Evolutionary conservation across 2,888 invertebrate species (phyloP).

Genomic region (Oegoconia quadripuncta): DNA sequence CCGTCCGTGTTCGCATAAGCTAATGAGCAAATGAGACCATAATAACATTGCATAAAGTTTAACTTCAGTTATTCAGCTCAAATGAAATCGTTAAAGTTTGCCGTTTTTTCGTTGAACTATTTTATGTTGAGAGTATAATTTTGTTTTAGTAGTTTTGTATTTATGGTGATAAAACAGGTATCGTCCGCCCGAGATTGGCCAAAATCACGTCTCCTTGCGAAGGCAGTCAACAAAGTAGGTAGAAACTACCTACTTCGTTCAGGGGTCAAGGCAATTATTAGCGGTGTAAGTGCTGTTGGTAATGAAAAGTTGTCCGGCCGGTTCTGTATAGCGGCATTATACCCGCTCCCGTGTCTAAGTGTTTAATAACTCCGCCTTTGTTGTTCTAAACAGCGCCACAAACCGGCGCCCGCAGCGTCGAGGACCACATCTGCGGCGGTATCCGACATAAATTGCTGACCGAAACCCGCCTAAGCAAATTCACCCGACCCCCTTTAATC

Average conservation of each 20-base stretch:
- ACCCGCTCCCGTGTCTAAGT: conserved; percentile 47
- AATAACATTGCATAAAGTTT: conserved; percentile 5
- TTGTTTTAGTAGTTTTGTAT: no score
- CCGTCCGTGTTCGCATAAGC: conserved; percentile 11
- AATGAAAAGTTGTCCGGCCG: conserved; percentile 10
- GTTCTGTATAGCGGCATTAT: conserved; percentile 14
- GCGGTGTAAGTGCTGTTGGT: conserved; percentile 8
- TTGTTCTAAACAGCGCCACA: conserved; percentile 62
- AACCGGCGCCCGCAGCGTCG: conserved; percentile 30
- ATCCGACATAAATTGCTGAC: conserved; percentile 61
- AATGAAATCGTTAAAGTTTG: no score
- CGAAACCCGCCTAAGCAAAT: conserved; percentile 58
- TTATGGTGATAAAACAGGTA: no score
- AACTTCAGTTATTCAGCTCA: not conserved
- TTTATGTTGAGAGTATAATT: no score
- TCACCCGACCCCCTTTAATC: conserved; percentile 53
- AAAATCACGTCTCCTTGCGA: no score
- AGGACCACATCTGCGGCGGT: conserved; percentile 51
- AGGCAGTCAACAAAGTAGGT: no score
- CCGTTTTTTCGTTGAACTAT: no score
- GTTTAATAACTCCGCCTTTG: conserved; percentile 64
- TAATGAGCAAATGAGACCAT: not conserved
- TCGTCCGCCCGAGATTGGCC: no score
- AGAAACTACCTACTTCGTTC: not conserved
- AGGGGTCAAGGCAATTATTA: conserved; percentile 7